A percentile compares a stretch with the other conserved stretches of the same genome.
Conservation (phyloP, 2,888 invertebrate genomes). For the Archaeoteleia sp. region DNA sequence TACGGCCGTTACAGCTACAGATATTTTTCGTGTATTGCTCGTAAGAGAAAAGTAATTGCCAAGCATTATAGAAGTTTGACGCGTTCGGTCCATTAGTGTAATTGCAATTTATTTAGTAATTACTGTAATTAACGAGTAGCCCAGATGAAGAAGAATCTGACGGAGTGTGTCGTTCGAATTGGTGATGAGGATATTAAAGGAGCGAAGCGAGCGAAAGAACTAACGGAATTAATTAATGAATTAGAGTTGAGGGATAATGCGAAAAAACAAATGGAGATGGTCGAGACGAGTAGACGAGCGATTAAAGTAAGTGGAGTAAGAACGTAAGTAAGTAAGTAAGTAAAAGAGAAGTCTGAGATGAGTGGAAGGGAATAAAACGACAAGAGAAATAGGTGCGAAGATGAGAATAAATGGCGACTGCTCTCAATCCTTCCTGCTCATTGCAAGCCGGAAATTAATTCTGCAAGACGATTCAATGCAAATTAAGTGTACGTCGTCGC, state of each 20-base stretch:
- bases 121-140: slow-evolving; percentile 73
- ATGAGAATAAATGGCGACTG: slow-evolving; percentile 63
- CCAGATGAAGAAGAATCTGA: slow-evolving; percentile 66
- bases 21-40: slow-evolving; percentile 30
- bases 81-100: slow-evolving; percentile 71
- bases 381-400: slow-evolving; percentile 53
- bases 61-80: slow-evolving; percentile 33
- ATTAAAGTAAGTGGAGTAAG: slow-evolving; percentile 73
- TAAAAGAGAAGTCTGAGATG: slow-evolving; percentile 61
- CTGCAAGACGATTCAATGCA: slow-evolving; percentile 61
- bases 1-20: background rate
- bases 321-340: slow-evolving; percentile 70
- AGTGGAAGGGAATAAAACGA: slow-evolving; percentile 27
- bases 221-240: slow-evolving; percentile 74
- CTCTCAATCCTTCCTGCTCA: slow-evolving; percentile 58
- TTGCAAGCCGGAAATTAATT: slow-evolving; percentile 57
- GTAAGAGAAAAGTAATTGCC: slow-evolving; percentile 35
- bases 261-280: slow-evolving; percentile 73
- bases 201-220: slow-evolving; percentile 47
- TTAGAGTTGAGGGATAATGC: slow-evolving; percentile 72
- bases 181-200: slow-evolving; percentile 50
- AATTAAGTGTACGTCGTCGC: slow-evolving; percentile 56
- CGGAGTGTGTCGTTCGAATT: slow-evolving; percentile 50
- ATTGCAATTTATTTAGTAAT: slow-evolving; percentile 75
- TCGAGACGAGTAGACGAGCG: slow-evolving; percentile 63